Evolutionary conservation across 2,113 vertebrate genomes (phyloP), one percentile per base, ranked within the genome.

Genomic region (Puntigrus tetrazona): DNA sequence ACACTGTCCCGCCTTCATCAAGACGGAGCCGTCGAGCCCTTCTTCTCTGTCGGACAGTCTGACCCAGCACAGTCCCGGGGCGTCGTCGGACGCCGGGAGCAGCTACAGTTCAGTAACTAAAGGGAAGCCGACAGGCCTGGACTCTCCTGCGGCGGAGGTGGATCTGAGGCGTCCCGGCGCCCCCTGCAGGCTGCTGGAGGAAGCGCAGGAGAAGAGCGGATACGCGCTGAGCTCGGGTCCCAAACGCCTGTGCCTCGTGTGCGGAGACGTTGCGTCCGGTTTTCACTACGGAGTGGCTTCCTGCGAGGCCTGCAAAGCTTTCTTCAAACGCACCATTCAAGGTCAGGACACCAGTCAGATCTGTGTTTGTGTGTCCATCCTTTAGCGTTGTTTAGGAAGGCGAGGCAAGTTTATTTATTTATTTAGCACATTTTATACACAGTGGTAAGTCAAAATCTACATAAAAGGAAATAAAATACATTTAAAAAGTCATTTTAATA

Each of bases 11-110:
- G 91, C 96, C 45, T 97, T 96, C 87, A 97, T 99, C 94, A 99
- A 99, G 96, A 96, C 97, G 89, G 97, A 99, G 92, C 97, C 97
- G 84, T 96, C 96, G 83, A 99, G 97, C 92, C 97, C 97, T 52
- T 96, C 96, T 92, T 99, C 96, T 81, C 94, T 96, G 95, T 96
- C 96, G 86, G 97, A 99, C 90, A 98, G 97, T 93, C 96, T 97
- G 87, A 96, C 96, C 88, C 97, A 98, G 89, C 97, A 96, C 93
- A 99, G 97, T 86, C 97, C 97, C 0, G 96, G 94, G 84, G 96
- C 97, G 89, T 96, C 97, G 22, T 99, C 97, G 0, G 97, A 98
- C 94, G 96, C 96, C 87, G 98, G 97, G 61, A 97, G 97, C 94
- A 98, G 97, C 95, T 99, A 96, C 85, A 96, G 96, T 91, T 96